Percentiles rank a stretch among this genome's conserved stretches.
Evolutionary conservation across 1,140 invertebrate species (phyloP).

Genomic region (Pteromalus puparum): DNA sequence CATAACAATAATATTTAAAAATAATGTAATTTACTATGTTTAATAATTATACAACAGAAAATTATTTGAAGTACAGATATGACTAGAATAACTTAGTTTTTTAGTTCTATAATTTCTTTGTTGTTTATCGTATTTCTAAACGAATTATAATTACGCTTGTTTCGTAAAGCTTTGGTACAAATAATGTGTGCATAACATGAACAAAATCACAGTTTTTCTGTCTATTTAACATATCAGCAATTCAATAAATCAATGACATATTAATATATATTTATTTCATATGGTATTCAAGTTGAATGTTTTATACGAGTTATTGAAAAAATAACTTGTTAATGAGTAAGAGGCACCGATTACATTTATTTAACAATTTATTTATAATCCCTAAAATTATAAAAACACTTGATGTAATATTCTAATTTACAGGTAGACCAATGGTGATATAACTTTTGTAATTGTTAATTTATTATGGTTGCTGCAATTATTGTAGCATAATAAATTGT

Average conservation of each 20-base stretch:
- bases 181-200: constrained; percentile 8
- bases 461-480: neutral
- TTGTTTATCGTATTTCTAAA: constrained; percentile 47
- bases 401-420: neutral
- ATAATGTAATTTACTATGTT: neutral
- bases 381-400: neutral
- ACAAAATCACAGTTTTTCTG: neutral
- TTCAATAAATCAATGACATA: too few species aligned
- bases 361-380: neutral
- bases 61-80: neutral
- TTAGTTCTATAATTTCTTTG: constrained; percentile 29
- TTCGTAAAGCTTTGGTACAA: constrained; percentile 42
- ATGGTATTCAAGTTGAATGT: too few species aligned
- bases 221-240: neutral
- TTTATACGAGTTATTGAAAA: too few species aligned
- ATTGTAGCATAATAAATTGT: neutral
- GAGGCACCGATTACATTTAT: neutral
- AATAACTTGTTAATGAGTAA: neutral
- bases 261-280: too few species aligned
- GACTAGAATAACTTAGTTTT: neutral
- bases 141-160: constrained; percentile 22
- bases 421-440: neutral
- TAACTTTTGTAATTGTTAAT: too few species aligned
- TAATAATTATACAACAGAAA: neutral
- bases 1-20: neutral